Conservation (phyloP, 2,113 vertebrate species). For the Hippocampus zosterae region DNA sequence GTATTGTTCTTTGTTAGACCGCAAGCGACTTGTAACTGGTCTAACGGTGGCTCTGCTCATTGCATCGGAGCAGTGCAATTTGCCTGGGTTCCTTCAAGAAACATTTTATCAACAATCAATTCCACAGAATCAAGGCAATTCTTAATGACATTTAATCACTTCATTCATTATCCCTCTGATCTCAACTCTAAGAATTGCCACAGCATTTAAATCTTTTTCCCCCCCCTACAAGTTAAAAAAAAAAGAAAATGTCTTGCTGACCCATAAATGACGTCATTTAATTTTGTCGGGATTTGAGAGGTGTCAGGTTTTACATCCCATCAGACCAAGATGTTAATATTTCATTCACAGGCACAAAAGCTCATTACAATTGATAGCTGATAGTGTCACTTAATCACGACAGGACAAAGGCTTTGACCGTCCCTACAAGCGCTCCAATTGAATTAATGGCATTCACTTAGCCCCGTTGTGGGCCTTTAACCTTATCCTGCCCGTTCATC, state of each 20-base stretch:
- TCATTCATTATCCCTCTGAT: no score
- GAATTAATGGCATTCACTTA: slow-evolving; percentile 76
- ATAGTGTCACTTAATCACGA: slow-evolving; percentile 68
- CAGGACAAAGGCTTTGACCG: slow-evolving; percentile 64
- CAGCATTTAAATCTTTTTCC: no score
- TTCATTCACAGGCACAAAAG: slow-evolving; percentile 54
- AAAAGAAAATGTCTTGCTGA: background rate
- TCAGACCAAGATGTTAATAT: slow-evolving; percentile 58
- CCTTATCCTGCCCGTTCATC: slow-evolving; percentile 67
- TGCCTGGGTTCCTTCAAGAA: no score
- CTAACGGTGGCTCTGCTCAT: no score
- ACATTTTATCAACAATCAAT: no score
- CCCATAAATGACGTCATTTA: slow-evolving; percentile 16
- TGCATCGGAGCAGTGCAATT: no score
- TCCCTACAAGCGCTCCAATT: slow-evolving; percentile 63
- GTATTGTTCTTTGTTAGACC: background rate
- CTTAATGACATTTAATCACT: no score
- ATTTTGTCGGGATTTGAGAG: slow-evolving; percentile 34
- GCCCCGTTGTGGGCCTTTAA: slow-evolving; percentile 60
- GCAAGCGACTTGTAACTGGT: no score
- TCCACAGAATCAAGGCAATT: no score
- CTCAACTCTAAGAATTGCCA: no score
- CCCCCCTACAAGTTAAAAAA: no score
- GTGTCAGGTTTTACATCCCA: slow-evolving; percentile 30
- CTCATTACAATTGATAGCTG: slow-evolving; percentile 74